These are phyloP conservation scores for Drosophila novamexicana DNA, from an alignment of 1,140 invertebrate species.

Conservation along the genomic window DNA sequence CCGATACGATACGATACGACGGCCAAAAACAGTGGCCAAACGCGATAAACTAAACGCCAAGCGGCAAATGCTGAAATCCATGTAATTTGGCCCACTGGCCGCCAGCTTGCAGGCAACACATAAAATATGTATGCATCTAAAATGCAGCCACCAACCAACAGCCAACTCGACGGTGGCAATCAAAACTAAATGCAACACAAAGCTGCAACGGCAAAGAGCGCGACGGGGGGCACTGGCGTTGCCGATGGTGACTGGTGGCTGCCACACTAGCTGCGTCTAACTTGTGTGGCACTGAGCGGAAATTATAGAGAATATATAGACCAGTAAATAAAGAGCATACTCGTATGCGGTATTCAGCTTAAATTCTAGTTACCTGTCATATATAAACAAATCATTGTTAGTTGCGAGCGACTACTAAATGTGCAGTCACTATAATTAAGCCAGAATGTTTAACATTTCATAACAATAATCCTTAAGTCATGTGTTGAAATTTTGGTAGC, in stretches of 20 bases:
- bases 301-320: slow-evolving; percentile 3
- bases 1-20: slow-evolving; percentile 16
- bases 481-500: no score
- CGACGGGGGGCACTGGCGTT: not conserved
- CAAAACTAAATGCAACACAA: slow-evolving; percentile 67
- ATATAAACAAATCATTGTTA: no score
- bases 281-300: slow-evolving; percentile 39
- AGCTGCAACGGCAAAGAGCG: slow-evolving; percentile 21
- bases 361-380: no score
- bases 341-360: not conserved
- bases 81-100: slow-evolving; percentile 59
- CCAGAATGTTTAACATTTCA: no score
- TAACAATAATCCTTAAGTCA: no score
- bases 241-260: slow-evolving; percentile 15
- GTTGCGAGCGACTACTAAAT: no score
- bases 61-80: slow-evolving; percentile 53
- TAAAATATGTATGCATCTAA: slow-evolving; percentile 54
- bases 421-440: no score
- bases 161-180: slow-evolving; percentile 53
- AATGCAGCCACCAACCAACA: slow-evolving; percentile 23
- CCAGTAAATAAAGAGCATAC: not conserved
- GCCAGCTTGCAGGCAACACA: slow-evolving; percentile 19
- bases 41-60: slow-evolving; percentile 70
- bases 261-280: slow-evolving; percentile 19
- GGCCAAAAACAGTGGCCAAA: slow-evolving; percentile 60